phyloP scores from a whole-genome alignment of 1,140 invertebrate genomes.

The Helicoverpa zea region DNA sequence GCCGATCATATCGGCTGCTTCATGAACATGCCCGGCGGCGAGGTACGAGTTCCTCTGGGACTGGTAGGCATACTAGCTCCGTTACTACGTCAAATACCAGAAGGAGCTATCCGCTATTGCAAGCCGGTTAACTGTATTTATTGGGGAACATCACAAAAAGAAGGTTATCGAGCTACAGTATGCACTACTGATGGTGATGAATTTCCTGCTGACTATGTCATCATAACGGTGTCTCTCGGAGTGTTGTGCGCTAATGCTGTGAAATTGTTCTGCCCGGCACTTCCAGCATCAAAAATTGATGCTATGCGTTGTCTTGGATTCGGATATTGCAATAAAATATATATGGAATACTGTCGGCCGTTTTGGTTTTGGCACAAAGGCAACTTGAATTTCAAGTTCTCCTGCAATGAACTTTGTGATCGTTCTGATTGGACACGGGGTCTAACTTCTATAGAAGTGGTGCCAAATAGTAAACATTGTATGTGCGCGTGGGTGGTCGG shows the following conservation, averaged over 20 bases:
- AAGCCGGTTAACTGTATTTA: conserved; percentile 89
- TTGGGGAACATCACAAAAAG: conserved; percentile 87
- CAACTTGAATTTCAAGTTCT: conserved; percentile 87
- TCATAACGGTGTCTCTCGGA: conserved; percentile 92
- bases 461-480: conserved; percentile 89
- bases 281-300: conserved; percentile 90
- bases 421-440: conserved; percentile 90
- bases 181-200: conserved; percentile 89
- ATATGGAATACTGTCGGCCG: conserved; percentile 91
- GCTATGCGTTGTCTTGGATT: conserved; percentile 91
- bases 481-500: conserved; percentile 88
- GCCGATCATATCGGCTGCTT: conserved; percentile 89
- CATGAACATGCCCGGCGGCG: conserved; percentile 89
- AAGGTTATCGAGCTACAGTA: conserved; percentile 86
- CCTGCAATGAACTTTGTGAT: conserved; percentile 84
- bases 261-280: conserved; percentile 90
- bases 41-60: conserved; percentile 88
- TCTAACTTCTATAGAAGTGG: conserved; percentile 87
- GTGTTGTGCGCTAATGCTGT: conserved; percentile 90
- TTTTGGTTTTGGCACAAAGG: conserved; percentile 91
- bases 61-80: conserved; percentile 89
- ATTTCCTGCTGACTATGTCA: conserved; percentile 92
- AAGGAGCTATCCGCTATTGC: conserved; percentile 87
- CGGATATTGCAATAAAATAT: conserved; percentile 92
- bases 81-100: conserved; percentile 88